Percentiles rank a stretch among this genome's conserved stretches.
Evolutionary conservation across 2,888 invertebrate species (phyloP).

Genomic region (Drosophila meridionalis): DNA sequence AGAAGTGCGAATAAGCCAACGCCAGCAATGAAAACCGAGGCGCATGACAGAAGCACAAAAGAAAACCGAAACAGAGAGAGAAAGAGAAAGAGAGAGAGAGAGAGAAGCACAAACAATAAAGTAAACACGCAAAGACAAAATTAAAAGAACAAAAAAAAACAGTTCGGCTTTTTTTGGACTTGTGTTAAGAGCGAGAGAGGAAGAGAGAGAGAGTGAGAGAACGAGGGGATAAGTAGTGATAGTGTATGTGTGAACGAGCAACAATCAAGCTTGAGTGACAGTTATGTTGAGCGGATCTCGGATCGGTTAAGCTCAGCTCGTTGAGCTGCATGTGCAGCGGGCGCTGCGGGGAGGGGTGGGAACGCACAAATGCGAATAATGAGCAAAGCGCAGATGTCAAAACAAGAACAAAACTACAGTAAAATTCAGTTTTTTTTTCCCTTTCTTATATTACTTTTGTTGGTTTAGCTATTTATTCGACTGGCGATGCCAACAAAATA

Average conservation of each 20-base stretch:
- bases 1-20: conserved; percentile 80
- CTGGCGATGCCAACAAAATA: conserved; percentile 74
- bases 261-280: conserved; percentile 21
- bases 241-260: conserved; percentile 16
- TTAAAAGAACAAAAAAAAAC: conserved; percentile 21
- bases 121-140: conserved; percentile 53
- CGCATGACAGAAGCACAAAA: conserved; percentile 30
- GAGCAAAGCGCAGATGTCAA: conserved; percentile 65
- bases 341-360: conserved; percentile 1
- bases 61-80: conserved; percentile 23
- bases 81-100: conserved; percentile 3
- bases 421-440: conserved; percentile 7
- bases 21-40: conserved; percentile 57
- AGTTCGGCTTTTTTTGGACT: conserved; percentile 29
- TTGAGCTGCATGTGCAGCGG: conserved; percentile 49
- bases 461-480: conserved; percentile 36
- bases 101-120: conserved; percentile 37
- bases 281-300: conserved; percentile 41
- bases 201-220: conserved; percentile 2
- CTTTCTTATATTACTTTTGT: conserved; percentile 15
- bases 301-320: conserved; percentile 37
- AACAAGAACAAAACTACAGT: conserved; percentile 39
- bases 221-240: neutral
- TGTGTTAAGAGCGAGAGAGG: conserved; percentile 11
- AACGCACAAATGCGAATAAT: conserved; percentile 79